These are phyloP conservation scores for Puffinus mauretanicus DNA, from an alignment of 2,113 vertebrate species.

Conservation along the genomic window DNA sequence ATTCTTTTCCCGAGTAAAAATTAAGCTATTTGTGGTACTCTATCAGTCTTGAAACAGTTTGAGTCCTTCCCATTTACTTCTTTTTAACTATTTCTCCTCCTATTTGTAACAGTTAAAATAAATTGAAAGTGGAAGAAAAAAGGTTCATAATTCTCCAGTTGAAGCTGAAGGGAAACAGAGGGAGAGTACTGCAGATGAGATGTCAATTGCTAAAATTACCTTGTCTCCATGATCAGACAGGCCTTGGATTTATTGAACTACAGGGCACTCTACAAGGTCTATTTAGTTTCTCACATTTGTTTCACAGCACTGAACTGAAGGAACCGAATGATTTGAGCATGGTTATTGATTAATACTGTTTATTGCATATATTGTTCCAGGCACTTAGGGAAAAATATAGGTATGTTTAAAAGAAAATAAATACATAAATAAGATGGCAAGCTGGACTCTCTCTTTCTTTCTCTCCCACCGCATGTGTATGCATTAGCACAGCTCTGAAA, in stretches of 20 bases:
- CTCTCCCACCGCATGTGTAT: neutral
- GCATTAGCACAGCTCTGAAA: neutral
- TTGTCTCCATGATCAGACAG: neutral
- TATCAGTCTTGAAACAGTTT: neutral
- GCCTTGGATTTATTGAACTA: constrained; percentile 43
- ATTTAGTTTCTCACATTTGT: constrained; percentile 34
- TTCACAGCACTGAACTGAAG: neutral
- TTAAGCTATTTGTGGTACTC: neutral
- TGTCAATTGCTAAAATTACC: constrained; percentile 35
- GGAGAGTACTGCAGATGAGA: neutral
- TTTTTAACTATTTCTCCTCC: neutral
- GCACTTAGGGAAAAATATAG: constrained; percentile 6
- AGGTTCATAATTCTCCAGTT: neutral
- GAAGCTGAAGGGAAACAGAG: neutral
- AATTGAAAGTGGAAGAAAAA: neutral
- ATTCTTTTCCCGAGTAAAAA: neutral
- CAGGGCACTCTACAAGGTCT: neutral
- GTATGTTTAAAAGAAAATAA: constrained; percentile 30
- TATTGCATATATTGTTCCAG: constrained; percentile 22
- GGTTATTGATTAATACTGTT: constrained; percentile 44
- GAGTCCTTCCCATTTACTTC: neutral
- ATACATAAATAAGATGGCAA: constrained; percentile 13
- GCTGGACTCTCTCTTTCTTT: neutral
- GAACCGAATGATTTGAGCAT: neutral
- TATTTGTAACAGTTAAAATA: neutral